A percentile compares a stretch with the other conserved stretches of the same genome.
Evolutionary conservation across 2,113 vertebrate genomes (phyloP).

Genomic region (Barnardius zonarius): DNA sequence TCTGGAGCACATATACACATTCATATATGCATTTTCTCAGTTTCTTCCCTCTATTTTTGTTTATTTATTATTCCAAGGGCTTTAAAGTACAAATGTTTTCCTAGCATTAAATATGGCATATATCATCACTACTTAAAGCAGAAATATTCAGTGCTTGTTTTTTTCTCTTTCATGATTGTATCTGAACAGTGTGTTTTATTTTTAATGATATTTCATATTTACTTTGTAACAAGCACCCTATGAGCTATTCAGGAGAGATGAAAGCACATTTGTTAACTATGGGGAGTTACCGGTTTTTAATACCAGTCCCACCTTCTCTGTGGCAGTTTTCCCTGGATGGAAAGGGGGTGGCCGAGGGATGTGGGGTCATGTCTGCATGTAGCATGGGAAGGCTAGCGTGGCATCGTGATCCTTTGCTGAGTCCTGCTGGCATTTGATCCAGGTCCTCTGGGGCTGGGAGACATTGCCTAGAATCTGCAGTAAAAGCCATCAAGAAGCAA

Average conservation of each 20-base stretch:
- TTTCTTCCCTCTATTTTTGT: neutral
- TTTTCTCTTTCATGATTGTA: neutral
- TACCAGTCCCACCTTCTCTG: neutral
- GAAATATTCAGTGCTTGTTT: neutral
- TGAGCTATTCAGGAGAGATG: neutral
- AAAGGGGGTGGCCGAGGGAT: neutral
- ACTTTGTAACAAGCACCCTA: neutral
- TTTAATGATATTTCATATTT: neutral
- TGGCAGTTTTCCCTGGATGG: neutral
- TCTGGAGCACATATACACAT: neutral
- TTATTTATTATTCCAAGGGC: neutral
- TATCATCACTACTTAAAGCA: neutral
- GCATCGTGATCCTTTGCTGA: neutral
- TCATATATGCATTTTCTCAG: neutral
- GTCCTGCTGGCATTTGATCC: neutral
- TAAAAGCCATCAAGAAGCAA: neutral
- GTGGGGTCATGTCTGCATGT: neutral
- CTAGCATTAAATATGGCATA: neutral
- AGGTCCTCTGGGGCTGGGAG: neutral
- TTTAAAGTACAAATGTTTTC: neutral
- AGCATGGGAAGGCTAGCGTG: neutral
- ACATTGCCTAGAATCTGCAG: neutral
- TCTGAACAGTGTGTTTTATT: neutral
- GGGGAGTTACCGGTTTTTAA: neutral
- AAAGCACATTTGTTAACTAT: neutral